Evolutionary conservation across 2,797 vertebrate species (phyloP).

Genomic region (Hyperoplus lanceolatus): DNA sequence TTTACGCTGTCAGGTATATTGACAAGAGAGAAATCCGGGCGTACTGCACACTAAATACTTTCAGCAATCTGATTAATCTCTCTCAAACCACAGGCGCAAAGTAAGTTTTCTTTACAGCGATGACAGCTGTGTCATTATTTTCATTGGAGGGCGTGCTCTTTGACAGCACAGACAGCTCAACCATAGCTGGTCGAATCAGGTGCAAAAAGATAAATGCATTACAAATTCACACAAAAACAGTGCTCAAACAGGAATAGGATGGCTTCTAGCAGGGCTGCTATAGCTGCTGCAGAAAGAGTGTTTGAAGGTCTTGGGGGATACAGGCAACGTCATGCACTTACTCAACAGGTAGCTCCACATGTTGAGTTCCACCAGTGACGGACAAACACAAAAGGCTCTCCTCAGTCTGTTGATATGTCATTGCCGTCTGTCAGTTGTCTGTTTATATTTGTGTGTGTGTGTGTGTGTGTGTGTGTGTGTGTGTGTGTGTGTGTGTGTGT

Average conservation of each 20-base stretch:
- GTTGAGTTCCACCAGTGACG: constrained; percentile 23
- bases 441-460: constrained; percentile 18
- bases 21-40: constrained; percentile 36
- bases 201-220: constrained; percentile 59
- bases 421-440: constrained; percentile 10
- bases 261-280: constrained; percentile 36
- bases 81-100: constrained; percentile 42
- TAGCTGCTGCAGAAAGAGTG: constrained; percentile 1
- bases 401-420: constrained; percentile 60
- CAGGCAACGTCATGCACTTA: background rate
- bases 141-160: constrained; percentile 41
- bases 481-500: constrained; percentile 16
- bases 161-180: constrained; percentile 32
- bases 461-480: background rate
- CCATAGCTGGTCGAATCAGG: constrained; percentile 38
- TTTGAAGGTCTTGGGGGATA: constrained; percentile 20
- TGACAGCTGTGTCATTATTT: constrained; percentile 71
- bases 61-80: constrained; percentile 48
- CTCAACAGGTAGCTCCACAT: constrained; percentile 17
- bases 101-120: constrained; percentile 28
- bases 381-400: constrained; percentile 26
- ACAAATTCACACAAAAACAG: constrained; percentile 55
- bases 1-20: constrained; percentile 43
- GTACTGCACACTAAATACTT: constrained; percentile 24
- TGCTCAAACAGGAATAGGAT: constrained; percentile 50